These are phyloP conservation scores for Leptura quadrifasciata DNA, from an alignment of 2,888 invertebrate genomes.

Conservation along the genomic window DNA sequence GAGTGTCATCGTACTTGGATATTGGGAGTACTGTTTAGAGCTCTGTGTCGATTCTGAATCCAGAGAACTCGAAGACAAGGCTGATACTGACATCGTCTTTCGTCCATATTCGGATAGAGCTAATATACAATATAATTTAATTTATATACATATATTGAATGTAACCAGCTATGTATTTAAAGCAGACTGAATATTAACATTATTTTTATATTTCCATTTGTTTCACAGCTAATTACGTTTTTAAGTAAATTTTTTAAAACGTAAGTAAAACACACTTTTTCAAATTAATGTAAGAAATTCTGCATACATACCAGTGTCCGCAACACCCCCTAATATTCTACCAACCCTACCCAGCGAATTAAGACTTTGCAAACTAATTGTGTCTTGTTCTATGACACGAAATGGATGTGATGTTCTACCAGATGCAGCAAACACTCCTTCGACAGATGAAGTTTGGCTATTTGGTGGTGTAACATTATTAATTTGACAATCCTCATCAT, in stretches of 20 bases:
- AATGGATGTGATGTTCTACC: slow-evolving; percentile 85
- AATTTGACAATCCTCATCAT: slow-evolving; percentile 82
- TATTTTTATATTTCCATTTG: too few relatives aligned
- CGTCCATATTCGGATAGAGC: slow-evolving; percentile 59
- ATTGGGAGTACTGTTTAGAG: slow-evolving; percentile 69
- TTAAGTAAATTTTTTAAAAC: too few relatives aligned
- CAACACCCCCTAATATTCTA: slow-evolving; percentile 82
- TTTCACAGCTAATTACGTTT: too few relatives aligned
- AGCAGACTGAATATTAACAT: too few relatives aligned
- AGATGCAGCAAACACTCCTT: slow-evolving; percentile 82
- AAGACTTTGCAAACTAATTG: slow-evolving; percentile 91
- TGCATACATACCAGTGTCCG: slow-evolving; percentile 49
- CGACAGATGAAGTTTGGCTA: slow-evolving; percentile 86
- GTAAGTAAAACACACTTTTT: too few relatives aligned
- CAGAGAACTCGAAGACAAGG: slow-evolving; percentile 70
- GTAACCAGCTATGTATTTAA: too few relatives aligned
- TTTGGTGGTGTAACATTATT: slow-evolving; percentile 79
- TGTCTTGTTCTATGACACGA: slow-evolving; percentile 90
- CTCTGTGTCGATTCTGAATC: slow-evolving; percentile 72
- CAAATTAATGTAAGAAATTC: not conserved
- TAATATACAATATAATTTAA: slow-evolving; percentile 34
- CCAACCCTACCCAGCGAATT: slow-evolving; percentile 91
- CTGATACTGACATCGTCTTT: slow-evolving; percentile 68
- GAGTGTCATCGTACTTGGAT: slow-evolving; percentile 70
- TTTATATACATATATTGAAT: slow-evolving; percentile 32